Base-by-base conservation (phyloP, 1,140 invertebrate genomes). In the Pseudachorutes palmiensis region DNA sequence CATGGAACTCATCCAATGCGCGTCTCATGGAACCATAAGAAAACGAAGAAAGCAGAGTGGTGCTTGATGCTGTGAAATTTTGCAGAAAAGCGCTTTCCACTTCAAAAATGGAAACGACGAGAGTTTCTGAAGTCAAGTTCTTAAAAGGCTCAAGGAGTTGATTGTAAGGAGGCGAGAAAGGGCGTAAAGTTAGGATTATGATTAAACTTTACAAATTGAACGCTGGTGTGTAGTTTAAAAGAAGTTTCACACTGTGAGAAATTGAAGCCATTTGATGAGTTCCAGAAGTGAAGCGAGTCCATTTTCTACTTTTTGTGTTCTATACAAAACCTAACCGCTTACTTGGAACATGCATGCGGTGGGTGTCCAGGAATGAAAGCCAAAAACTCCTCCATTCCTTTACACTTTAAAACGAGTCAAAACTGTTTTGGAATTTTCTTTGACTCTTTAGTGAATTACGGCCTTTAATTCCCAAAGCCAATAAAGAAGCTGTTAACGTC, bases 121-220 rank as follows among this genome's bases (percentile, higher is more conserved):
- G 36, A 45, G 9, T 45, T 45, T 45, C 36, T 45, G 9, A 9
- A 45, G 9, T 45, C 19, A 12, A 9, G 9, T 19, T 45, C 19
- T 45, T 45, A 45, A 45, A 45, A 45, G 36, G 19, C 36, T 45
- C 36, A 12, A n/a, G n/a, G n/a, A n/a, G n/a, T n/a, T n/a, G n/a
- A 14, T 55, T 55, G 9, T 14, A 55, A 3, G 24, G 51, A 12
- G 51, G 24, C 12, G 24, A 19, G 24, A 55, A 41, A 9, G 19
- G 51, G 24, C 12, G 12, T 55, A 24, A 55, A 55, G 51, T 55
- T 55, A 55, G 51, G 51, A 55, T 24, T 55, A 55, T 55, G 51
- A 55, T 55, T 55, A 55, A 55, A 55, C 12, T 55, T 55, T 55
- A 55, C 24, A 55, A 55, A 55, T 55, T 55, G 36, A 41, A 41